Percentiles rank a stretch among this genome's conserved stretches.
phyloP scores from a whole-genome alignment of 1,140 invertebrate genomes.

The Eueides isabella region DNA sequence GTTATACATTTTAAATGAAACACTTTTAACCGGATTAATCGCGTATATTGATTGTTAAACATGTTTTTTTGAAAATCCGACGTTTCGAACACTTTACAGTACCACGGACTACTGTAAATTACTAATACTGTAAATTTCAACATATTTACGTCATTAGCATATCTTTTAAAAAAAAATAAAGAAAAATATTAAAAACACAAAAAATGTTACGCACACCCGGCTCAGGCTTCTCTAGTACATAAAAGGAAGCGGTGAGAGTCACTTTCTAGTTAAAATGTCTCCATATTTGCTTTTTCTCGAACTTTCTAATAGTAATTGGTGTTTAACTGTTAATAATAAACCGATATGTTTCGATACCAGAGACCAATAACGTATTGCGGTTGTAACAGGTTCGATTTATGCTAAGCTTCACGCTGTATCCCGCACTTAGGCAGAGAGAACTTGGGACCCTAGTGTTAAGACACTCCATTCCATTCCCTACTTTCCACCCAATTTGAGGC shows the following conservation, averaged over 20 bases:
- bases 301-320: slow-evolving; percentile 12
- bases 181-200: too few species aligned
- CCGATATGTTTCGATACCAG: not conserved
- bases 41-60: too few species aligned
- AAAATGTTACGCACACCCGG: not conserved
- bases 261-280: slow-evolving; percentile 8
- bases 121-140: too few species aligned
- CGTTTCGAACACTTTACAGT: too few species aligned
- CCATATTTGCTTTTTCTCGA: slow-evolving; percentile 11
- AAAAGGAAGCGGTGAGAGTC: slow-evolving; percentile 11
- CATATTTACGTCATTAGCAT: too few species aligned
- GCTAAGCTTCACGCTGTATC: not conserved
- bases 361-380: not conserved
- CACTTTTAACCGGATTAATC: too few species aligned
- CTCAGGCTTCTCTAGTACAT: not conserved
- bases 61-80: too few species aligned
- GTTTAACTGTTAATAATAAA: not conserved
- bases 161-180: too few species aligned
- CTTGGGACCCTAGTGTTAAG: not conserved
- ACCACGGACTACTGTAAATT: too few species aligned
- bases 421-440: not conserved
- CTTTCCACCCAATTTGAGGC: not conserved
- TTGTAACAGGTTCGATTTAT: not conserved
- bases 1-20: too few species aligned
- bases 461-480: not conserved